phyloP scores from a whole-genome alignment of 2,113 vertebrate species.

The Leptobrachium leishanense region DNA sequence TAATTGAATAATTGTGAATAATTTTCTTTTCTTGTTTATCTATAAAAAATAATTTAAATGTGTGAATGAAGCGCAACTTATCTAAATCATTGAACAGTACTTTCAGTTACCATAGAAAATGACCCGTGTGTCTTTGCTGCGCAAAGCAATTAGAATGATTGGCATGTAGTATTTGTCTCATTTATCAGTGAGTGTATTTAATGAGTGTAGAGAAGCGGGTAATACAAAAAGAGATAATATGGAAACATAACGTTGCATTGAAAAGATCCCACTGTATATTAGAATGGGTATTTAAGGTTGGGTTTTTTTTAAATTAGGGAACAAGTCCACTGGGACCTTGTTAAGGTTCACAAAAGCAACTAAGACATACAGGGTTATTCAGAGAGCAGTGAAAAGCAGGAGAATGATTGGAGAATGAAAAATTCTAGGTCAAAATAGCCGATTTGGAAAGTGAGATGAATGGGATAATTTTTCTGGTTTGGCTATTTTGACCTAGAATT shows the following conservation, averaged over 20 bases:
- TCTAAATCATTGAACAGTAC: constrained; percentile 37
- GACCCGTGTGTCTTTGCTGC: constrained; percentile 48
- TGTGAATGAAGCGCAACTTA: constrained; percentile 47
- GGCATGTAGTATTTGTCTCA: constrained; percentile 36
- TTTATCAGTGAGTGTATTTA: constrained; percentile 50
- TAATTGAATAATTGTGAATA: constrained; percentile 42
- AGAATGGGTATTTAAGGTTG: constrained; percentile 34
- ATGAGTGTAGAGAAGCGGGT: constrained; percentile 40
- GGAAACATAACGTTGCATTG: constrained; percentile 41
- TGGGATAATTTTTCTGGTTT: no score
- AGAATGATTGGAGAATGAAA: no score
- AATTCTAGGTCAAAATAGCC: no score
- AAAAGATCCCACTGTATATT: not conserved
- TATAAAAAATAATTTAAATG: constrained; percentile 50
- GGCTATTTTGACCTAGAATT: no score
- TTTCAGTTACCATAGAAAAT: constrained; percentile 25
- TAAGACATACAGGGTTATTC: not conserved
- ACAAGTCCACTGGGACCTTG: constrained; percentile 38
- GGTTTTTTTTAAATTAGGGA: constrained; percentile 45
- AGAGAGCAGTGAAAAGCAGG: no score
- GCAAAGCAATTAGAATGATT: constrained; percentile 54
- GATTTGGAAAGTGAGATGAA: no score
- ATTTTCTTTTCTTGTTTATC: constrained; percentile 38
- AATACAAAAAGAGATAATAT: constrained; percentile 37
- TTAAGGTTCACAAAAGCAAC: constrained; percentile 52